Evolutionary conservation across 2,797 vertebrate genomes (phyloP), one percentile per base, ranked within the genome.

Genomic region (Periophthalmus magnuspinnatus): DNA sequence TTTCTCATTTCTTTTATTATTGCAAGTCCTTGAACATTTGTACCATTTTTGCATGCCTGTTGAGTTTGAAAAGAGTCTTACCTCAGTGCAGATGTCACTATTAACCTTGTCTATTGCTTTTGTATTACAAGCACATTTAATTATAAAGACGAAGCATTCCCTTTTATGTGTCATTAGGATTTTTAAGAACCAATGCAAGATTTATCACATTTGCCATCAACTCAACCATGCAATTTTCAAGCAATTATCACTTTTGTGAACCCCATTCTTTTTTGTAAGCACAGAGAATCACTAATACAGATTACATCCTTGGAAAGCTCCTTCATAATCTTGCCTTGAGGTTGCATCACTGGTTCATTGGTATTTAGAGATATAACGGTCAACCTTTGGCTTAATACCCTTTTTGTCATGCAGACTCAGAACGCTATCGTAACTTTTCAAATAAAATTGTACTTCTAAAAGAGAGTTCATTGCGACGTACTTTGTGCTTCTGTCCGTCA

Each of bases 331-430:
- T 69, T 60, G 62, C 66, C 67, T 64, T 70, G 54, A 65, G 47
- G 47, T 78, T 74, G 62, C 60, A 50, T 77, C 73, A 64, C 21
- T 67, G 34, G 16, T 69, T 84, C 71, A 80, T 67, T 74, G 24
- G 64, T 83, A 77, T 81, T 84, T 74, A 69, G 32, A 3, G 57
- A 60, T 22, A 59, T 22, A 61, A 67, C 58, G 57, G 66, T 10
- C 8, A 14, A 50, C 65, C 58, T 77, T 66, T 63, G 70, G 74
- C 76, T 68, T 61, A n/a, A 10, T 34, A 58, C 67, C 50, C 68
- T 59, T 70, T 77, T 63, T 74, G 70, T 69, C 60, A 68, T 68
- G 57, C 72, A 60, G 24, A 17, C 13, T 16, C 55, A 32, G 56
- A 56, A 56, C 50, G n/a, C 52, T 10, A 21, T 24, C 10, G 22